Evolutionary conservation across 2,797 vertebrate genomes (phyloP).

Genomic region (Varecia variegata): DNA sequence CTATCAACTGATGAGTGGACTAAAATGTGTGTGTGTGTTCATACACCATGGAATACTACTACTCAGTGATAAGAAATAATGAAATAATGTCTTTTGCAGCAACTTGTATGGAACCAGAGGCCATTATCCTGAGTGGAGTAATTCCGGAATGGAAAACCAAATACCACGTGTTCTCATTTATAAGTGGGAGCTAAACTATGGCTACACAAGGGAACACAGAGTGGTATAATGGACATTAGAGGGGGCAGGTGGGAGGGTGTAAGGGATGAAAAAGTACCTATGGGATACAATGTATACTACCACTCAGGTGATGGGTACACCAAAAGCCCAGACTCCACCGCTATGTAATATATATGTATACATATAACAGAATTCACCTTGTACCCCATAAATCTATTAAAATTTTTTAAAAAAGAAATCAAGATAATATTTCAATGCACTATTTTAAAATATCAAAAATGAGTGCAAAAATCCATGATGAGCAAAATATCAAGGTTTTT

Average conservation of each 20-base stretch:
- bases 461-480: not conserved
- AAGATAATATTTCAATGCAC: not conserved
- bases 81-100: not conserved
- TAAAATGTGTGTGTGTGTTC: not conserved
- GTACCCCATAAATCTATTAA: not conserved
- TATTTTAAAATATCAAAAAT: not conserved
- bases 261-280: not conserved
- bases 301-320: not conserved
- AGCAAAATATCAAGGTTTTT: not conserved
- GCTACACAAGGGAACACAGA: not conserved
- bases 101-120: not conserved
- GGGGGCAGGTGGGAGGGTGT: not conserved
- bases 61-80: not conserved
- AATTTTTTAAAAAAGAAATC: not conserved
- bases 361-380: not conserved
- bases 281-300: not conserved
- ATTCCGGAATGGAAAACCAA: not conserved
- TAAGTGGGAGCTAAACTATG: not conserved
- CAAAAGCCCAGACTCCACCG: not conserved
- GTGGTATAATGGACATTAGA: not conserved
- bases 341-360: not conserved
- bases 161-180: not conserved
- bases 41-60: not conserved
- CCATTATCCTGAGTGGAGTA: not conserved
- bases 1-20: not conserved